Conservation (phyloP, 1,140 invertebrate genomes). For the Pseudoatta argentina region DNA sequence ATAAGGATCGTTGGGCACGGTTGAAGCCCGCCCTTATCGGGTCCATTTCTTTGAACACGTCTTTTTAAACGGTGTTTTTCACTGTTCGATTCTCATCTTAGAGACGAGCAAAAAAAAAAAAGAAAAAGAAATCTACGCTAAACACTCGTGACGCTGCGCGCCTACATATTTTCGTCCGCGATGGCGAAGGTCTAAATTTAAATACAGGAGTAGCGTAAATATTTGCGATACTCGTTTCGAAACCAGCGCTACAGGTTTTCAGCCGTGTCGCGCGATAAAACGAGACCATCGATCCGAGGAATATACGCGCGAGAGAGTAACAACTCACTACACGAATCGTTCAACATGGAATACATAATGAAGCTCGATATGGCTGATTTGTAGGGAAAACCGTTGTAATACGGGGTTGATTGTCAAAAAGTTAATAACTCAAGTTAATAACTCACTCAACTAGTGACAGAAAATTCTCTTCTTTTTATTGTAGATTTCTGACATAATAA, state of each 20-base stretch:
- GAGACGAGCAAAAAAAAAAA: neutral
- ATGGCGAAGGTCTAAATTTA: constrained; percentile 70
- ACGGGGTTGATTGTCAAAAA: no score
- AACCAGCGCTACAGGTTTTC: constrained; percentile 53
- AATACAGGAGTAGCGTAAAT: constrained; percentile 67
- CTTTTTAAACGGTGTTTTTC: neutral
- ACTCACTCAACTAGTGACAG: no score
- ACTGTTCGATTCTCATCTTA: neutral
- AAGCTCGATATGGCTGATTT: constrained; percentile 24
- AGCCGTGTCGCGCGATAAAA: constrained; percentile 58
- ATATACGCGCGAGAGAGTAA: neutral
- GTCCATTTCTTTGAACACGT: neutral
- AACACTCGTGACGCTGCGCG: constrained; percentile 38
- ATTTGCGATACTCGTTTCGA: constrained; percentile 67
- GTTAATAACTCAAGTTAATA: no score
- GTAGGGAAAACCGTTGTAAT: neutral
- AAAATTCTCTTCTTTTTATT: no score
- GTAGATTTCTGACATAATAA: no score
- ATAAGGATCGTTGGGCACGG: neutral
- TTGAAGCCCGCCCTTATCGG: neutral
- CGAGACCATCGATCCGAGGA: constrained; percentile 40
- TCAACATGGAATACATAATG: constrained; percentile 36
- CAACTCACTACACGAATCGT: neutral
- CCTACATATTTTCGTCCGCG: constrained; percentile 57
- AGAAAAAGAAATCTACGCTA: constrained; percentile 3